Evolutionary conservation across 2,888 invertebrate species (phyloP).

Genomic region (Micropterix aruncella): DNA sequence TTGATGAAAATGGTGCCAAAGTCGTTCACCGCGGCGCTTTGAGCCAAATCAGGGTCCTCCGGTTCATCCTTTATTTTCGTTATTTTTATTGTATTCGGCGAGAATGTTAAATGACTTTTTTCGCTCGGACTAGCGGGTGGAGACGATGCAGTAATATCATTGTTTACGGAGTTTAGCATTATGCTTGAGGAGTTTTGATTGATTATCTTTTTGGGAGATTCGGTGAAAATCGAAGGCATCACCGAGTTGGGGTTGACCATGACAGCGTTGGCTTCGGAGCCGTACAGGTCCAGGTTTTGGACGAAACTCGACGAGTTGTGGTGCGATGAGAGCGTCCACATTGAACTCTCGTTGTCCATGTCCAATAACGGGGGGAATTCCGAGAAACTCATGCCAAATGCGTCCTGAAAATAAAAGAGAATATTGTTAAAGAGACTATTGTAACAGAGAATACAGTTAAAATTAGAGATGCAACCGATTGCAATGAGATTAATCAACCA

Average conservation of each 20-base stretch:
- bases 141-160: slow-evolving; percentile 20
- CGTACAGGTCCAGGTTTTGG: slow-evolving; percentile 52
- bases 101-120: slow-evolving; percentile 59
- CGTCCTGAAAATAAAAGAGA: slow-evolving; percentile 28
- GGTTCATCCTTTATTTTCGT: slow-evolving; percentile 33
- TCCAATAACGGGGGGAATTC: slow-evolving; percentile 49
- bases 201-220: slow-evolving; percentile 28
- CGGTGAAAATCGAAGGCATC: slow-evolving; percentile 60
- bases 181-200: slow-evolving; percentile 36
- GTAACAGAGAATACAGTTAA: background rate
- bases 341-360: slow-evolving; percentile 43
- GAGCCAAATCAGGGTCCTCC: slow-evolving; percentile 18
- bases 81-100: slow-evolving; percentile 53
- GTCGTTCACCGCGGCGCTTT: slow-evolving; percentile 34
- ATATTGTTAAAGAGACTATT: background rate
- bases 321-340: slow-evolving; percentile 31
- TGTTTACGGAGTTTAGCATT: slow-evolving; percentile 29
- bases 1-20: slow-evolving; percentile 34
- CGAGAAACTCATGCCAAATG: slow-evolving; percentile 45
- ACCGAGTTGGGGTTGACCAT: slow-evolving; percentile 88
- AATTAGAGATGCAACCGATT: too few species aligned
- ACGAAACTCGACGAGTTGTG: slow-evolving; percentile 47
- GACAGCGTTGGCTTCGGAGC: slow-evolving; percentile 58
- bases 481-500: background rate
- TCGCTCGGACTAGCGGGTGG: slow-evolving; percentile 48